Conservation (phyloP, 2,113 vertebrate genomes). For the Entomyzon cyanotis region DNA sequence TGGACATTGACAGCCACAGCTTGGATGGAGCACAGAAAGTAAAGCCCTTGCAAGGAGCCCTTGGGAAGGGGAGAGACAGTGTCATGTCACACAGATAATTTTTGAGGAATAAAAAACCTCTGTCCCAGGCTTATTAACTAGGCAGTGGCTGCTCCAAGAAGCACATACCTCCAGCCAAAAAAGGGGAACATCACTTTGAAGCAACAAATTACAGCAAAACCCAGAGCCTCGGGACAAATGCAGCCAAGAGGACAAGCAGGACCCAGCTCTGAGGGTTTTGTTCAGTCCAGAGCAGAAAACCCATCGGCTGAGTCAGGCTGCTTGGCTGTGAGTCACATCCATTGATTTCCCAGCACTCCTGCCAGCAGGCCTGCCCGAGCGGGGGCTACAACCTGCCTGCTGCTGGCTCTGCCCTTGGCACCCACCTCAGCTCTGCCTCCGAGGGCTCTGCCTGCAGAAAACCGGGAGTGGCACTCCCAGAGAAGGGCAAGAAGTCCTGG, state of each 20-base stretch:
- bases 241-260: neutral
- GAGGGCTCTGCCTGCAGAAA: fast-evolving
- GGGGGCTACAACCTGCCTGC: neutral
- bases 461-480: neutral
- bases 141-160: neutral
- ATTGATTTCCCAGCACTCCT: neutral
- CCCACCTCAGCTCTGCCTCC: fast-evolving
- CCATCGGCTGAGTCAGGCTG: neutral
- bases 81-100: neutral
- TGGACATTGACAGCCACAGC: neutral
- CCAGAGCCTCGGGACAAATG: fast-evolving
- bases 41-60: neutral
- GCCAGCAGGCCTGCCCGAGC: neutral
- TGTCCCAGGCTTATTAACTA: neutral
- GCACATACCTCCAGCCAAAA: neutral
- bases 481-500: neutral
- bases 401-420: neutral
- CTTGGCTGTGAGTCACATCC: neutral
- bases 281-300: neutral
- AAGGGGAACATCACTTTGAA: neutral
- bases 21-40: neutral
- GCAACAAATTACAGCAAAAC: neutral
- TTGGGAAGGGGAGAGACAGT: neutral
- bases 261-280: neutral
- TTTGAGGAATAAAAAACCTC: neutral